Percentiles rank a stretch among this genome's conserved stretches.
These are phyloP conservation scores for Eupelmus urozonus DNA, from an alignment of 2,888 invertebrate species.

Conservation along the genomic window DNA sequence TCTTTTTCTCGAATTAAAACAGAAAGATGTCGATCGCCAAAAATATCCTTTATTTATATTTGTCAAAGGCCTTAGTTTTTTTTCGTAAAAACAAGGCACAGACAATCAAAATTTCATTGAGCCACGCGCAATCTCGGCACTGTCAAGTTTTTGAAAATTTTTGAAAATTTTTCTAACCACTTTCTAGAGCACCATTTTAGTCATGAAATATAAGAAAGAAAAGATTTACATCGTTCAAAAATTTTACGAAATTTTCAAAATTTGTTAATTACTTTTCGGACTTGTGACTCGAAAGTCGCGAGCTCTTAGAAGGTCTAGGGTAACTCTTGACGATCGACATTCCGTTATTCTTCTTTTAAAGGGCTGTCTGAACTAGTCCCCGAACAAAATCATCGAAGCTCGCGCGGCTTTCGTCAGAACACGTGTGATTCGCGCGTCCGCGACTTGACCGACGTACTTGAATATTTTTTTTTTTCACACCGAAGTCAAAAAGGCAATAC, in stretches of 20 bases:
- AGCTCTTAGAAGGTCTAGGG: neutral
- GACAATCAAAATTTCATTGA: constrained; percentile 31
- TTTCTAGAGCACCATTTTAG: too few species aligned
- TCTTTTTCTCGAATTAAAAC: neutral
- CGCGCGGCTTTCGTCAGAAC: constrained; percentile 37
- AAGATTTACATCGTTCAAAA: neutral
- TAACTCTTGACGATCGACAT: neutral
- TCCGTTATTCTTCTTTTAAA: neutral
- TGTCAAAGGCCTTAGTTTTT: constrained; percentile 42
- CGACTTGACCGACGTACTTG: constrained; percentile 69
- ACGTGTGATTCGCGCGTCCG: constrained; percentile 64
- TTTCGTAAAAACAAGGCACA: constrained; percentile 49
- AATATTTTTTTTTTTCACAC: constrained; percentile 75
- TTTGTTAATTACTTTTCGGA: neutral
- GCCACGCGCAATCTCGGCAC: neutral
- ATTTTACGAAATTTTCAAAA: constrained; percentile 6
- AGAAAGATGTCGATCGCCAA: constrained; percentile 1
- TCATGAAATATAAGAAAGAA: neutral
- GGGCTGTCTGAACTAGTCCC: too few species aligned
- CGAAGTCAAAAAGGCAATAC: constrained; percentile 78
- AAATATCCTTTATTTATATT: neutral
- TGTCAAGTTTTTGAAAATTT: neutral
- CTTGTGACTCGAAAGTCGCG: neutral
- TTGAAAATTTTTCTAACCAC: neutral
- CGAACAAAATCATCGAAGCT: neutral